Conservation (phyloP, 2,797 vertebrate genomes). For the Halcyon badia region DNA sequence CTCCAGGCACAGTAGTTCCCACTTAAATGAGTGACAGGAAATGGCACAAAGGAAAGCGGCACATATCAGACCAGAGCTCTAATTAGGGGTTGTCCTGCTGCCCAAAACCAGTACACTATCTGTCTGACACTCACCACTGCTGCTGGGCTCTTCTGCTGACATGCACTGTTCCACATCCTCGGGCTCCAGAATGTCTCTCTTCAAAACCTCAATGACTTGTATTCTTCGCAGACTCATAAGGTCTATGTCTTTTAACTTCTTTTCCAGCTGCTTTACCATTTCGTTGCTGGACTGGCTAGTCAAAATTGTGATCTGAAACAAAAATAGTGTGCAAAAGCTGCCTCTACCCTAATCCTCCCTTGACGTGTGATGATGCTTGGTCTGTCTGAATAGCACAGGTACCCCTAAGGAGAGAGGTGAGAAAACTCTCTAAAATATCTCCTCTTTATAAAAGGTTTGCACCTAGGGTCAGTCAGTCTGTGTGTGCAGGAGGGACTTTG, state of each 20-base stretch:
- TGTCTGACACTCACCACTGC: slow-evolving; percentile 78
- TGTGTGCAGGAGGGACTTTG: neutral
- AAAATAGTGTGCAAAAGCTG: neutral
- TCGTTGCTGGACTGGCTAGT: slow-evolving; percentile 84
- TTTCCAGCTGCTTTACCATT: slow-evolving; percentile 84
- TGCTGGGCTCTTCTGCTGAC: slow-evolving; percentile 64
- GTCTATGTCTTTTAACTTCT: slow-evolving; percentile 85
- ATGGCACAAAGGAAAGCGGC: neutral
- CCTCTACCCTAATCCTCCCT: neutral
- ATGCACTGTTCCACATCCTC: slow-evolving; percentile 54
- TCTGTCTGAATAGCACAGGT: neutral
- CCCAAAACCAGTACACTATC: neutral
- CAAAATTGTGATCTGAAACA: slow-evolving; percentile 89
- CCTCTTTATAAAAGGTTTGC: neutral
- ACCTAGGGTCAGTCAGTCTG: neutral
- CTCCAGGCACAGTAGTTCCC: neutral
- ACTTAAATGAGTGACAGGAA: neutral
- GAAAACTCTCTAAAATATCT: neutral
- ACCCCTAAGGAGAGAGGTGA: neutral
- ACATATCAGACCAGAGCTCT: neutral
- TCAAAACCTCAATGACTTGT: slow-evolving; percentile 85
- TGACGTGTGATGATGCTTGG: neutral
- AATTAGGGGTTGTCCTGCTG: neutral
- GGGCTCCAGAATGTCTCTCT: slow-evolving; percentile 38
- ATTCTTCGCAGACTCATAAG: slow-evolving; percentile 85